Base-by-base conservation (phyloP, 2,113 vertebrate genomes). In the Spheniscus mendiculus region DNA sequence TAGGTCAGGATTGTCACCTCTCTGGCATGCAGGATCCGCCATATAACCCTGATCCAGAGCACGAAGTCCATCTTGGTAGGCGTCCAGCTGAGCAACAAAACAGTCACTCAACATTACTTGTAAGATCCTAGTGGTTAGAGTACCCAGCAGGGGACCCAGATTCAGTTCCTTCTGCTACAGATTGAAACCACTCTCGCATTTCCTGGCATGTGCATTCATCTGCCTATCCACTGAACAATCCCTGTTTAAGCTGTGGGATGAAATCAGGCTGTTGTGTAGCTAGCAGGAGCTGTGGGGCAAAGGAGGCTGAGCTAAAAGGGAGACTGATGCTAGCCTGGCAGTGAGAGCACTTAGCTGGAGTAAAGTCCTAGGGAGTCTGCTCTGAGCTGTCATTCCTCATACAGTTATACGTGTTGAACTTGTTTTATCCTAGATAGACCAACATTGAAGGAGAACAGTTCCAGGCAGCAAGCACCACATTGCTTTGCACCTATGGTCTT, bases 21-120 rank as follows among this genome's bases (percentile, higher is more conserved):
- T 66, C 42, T 89, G n/a, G 42, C 19, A 36, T 30, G 18, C 21
- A 53, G 50, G 10, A 77, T 26, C 29, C 70, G 65, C 23, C 44
- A 25, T 23, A 23, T 14, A 69, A 61, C 19, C 25, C 15, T n/a
- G 45, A 62, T 49, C 11, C 55, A 62, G 34, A 92, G 59, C 55
- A 90, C 1, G 0, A 76, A 85, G 49, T 27, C 40, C 38, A 34
- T 70, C 55, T 78, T 40, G 77, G 45, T 49, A 66, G 53, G 42
- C 8, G 13, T 20, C 56, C 36, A 21, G 25, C 23, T 52, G 20
- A 93, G 58, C 15, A 73, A 52, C 16, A 44, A 26, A 69, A 34
- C 11, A 81, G 42, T 23, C 12, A 22, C 29, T 62, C 59, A 6
- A 0, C 1, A 0, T 34, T 47, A 26, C 45, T 49, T 61, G 4